Conservation (phyloP, 2,888 invertebrate species). For the Ctenicera cuprea region DNA sequence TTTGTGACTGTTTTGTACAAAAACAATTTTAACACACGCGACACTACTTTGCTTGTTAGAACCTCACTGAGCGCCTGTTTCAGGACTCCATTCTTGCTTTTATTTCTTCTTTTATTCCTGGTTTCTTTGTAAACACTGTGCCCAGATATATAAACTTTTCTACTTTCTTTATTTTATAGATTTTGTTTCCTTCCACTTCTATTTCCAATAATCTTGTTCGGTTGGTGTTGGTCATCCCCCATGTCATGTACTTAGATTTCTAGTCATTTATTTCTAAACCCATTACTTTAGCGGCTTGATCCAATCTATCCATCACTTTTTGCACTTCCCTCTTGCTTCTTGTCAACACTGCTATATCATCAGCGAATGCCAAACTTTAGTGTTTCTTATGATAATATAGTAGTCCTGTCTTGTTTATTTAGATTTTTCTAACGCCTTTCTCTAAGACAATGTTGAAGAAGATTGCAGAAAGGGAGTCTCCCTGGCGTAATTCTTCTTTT, state of each 20-base stretch:
- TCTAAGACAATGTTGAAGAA: background rate
- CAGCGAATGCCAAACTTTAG: background rate
- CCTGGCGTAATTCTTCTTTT: background rate
- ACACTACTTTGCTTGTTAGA: background rate
- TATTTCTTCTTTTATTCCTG: background rate
- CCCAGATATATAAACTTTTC: background rate
- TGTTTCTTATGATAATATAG: background rate
- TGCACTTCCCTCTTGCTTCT: conserved; percentile 9
- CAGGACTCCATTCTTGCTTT: background rate
- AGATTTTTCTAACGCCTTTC: background rate
- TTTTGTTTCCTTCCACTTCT: background rate
- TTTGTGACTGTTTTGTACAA: background rate
- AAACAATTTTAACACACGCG: background rate
- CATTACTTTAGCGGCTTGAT: background rate
- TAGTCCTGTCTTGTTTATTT: background rate
- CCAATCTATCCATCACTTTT: background rate
- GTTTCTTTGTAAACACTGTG: background rate
- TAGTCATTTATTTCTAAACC: background rate
- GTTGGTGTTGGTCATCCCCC: background rate
- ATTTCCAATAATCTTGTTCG: background rate
- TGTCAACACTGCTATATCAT: background rate
- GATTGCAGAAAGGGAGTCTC: background rate
- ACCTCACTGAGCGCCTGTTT: background rate
- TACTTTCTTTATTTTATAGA: background rate
- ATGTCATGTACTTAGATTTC: background rate